Base-by-base conservation (phyloP, 2,797 vertebrate species). In the Cyclopterus lumpus region DNA sequence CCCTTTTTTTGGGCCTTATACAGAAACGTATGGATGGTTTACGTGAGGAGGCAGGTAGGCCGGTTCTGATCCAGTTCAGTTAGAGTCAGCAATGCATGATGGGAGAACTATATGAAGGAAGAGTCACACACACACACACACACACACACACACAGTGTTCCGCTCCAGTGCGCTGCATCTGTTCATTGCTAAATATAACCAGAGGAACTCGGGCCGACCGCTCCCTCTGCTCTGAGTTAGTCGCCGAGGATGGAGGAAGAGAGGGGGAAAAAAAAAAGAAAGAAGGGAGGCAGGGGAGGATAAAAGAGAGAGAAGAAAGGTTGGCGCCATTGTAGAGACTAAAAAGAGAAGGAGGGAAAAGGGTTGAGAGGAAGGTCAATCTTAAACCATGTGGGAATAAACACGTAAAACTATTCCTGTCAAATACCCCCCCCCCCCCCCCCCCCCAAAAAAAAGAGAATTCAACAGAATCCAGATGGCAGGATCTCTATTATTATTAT, bases 151-250 rank as follows among this genome's bases (percentile, higher is more conserved):
- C 82, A 67, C 62, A 70, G 55, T 89, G 89, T 89, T 89, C 82
- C 64, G 79, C 92, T 93, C 87, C 88, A 93, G 87, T 85, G 82
- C 86, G 20, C 90, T 84, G 85, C 91, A 94, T 94, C 92, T 94
- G 92, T 90, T 93, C 88, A 85, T 24, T 69, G 81, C 91, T 93
- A 94, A 92, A 94, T 94, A 93, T 93, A 93, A 91, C 91, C 77
- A 81, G 79, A 88, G 75, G 74, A 91, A 86, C 88, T 71, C 75
- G 57, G 86, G 83, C 86, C 84, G 88, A 69, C 81, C 71, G 79
- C 83, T 86, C 84, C 76, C 81, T 77, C 62, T 46, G 81, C 82
- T 77, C 79, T 62, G 44, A 79, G 79, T 82, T 85, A 83, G 69
- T 40, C 73, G 83, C 86, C 84, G 87, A 91, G 76, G 84, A 86